Conservation (phyloP, 2,113 vertebrate species). For the Corynorhinus townsendii region DNA sequence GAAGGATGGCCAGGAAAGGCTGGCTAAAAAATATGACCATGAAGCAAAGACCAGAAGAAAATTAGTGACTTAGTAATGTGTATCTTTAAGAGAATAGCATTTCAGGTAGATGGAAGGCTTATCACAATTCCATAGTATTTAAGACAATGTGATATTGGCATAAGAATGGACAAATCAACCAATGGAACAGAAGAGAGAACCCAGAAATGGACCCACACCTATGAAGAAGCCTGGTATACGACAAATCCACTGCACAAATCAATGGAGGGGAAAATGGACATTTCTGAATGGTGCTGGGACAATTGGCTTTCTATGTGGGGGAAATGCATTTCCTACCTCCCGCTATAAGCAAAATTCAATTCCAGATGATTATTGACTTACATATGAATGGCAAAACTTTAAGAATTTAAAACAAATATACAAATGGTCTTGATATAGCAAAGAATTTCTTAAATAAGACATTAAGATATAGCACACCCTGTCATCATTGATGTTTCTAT, state of each 20-base stretch:
- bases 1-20: neutral
- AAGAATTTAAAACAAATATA: neutral
- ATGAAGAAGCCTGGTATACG: neutral
- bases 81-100: neutral
- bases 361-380: neutral
- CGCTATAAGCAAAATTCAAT: neutral
- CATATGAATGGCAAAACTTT: neutral
- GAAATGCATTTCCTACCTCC: neutral
- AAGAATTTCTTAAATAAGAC: conserved; percentile 22
- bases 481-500: too few relatives aligned
- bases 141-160: neutral
- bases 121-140: neutral
- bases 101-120: neutral
- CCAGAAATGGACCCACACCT: neutral
- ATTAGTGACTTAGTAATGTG: neutral
- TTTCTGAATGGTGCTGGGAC: neutral
- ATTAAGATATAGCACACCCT: too few relatives aligned
- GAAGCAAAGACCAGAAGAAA: neutral
- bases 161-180: neutral
- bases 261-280: neutral
- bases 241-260: neutral
- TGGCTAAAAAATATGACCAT: neutral
- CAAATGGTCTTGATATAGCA: neutral
- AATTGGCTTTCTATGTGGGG: neutral
- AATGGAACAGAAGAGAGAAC: neutral